These are phyloP conservation scores for Typhlichthys eigenmanni DNA, from an alignment of 2,797 vertebrate genomes.

Conservation along the genomic window DNA sequence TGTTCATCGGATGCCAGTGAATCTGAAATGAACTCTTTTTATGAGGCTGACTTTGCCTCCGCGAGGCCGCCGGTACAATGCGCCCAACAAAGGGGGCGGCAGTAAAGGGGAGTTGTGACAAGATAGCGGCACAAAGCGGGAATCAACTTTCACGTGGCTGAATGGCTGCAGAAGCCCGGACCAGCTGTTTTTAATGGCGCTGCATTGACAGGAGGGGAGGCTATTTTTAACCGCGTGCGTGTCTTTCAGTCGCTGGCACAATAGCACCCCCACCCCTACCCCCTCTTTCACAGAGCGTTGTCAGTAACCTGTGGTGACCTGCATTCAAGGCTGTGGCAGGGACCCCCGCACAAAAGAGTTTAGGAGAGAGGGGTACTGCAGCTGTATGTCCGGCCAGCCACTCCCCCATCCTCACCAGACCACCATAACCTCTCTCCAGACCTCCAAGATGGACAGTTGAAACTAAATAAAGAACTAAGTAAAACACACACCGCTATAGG, in stretches of 20 bases:
- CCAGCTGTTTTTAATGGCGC: slow-evolving; percentile 83
- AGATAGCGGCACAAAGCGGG: slow-evolving; percentile 77
- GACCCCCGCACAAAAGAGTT: slow-evolving; percentile 72
- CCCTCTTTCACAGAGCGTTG: slow-evolving; percentile 72
- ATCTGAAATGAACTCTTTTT: slow-evolving; percentile 84
- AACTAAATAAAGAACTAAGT: slow-evolving; percentile 35
- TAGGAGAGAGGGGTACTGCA: slow-evolving; percentile 37
- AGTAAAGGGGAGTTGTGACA: slow-evolving; percentile 78
- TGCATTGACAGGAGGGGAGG: slow-evolving; percentile 74
- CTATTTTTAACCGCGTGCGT: slow-evolving; percentile 79
- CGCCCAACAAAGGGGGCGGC: slow-evolving; percentile 68
- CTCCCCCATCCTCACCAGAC: slow-evolving; percentile 23
- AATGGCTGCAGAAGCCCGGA: slow-evolving; percentile 74
- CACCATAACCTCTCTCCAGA: slow-evolving; percentile 4
- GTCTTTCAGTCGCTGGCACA: slow-evolving; percentile 70
- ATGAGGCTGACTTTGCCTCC: slow-evolving; percentile 75
- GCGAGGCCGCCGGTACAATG: slow-evolving; percentile 68
- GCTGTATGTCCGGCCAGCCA: slow-evolving; percentile 61
- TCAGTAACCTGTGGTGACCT: slow-evolving; percentile 82
- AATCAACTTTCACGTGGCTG: slow-evolving; percentile 81
- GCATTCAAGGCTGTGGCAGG: slow-evolving; percentile 75
- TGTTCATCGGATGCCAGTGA: slow-evolving; percentile 76
- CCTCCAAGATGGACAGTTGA: slow-evolving; percentile 32
- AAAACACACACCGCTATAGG: neutral
- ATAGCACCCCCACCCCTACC: slow-evolving; percentile 25